phyloP scores from a whole-genome alignment of 2,888 invertebrate species.

The Linnaemya tessellans region DNA sequence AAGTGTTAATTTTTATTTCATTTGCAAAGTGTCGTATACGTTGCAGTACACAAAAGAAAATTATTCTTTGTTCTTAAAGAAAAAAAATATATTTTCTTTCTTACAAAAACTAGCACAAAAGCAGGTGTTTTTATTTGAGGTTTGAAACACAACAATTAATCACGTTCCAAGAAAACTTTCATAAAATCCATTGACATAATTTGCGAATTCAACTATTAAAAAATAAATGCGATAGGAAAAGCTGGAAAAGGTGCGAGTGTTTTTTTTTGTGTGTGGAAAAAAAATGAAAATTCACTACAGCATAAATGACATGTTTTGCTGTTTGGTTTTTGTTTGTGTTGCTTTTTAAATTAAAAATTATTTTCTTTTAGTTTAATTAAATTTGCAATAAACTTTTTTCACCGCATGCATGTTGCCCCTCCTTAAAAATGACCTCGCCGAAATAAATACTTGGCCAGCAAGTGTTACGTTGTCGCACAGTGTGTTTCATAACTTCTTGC shows the following conservation, averaged over 20 bases:
- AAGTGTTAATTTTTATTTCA: not conserved
- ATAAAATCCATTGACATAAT: not conserved
- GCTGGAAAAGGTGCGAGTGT: no score
- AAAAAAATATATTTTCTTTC: not conserved
- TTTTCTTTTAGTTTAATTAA: slow-evolving; percentile 14
- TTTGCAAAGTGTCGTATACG: not conserved
- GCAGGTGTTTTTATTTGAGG: not conserved
- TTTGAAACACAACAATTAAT: not conserved
- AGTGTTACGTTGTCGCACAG: slow-evolving; percentile 33
- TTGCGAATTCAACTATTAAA: not conserved
- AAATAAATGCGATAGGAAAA: not conserved
- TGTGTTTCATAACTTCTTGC: slow-evolving; percentile 59
- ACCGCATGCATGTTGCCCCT: slow-evolving; percentile 2
- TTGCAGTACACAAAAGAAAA: not conserved
- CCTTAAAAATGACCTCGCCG: slow-evolving; percentile 41
- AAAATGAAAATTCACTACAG: slow-evolving; percentile 11
- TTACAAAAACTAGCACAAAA: not conserved
- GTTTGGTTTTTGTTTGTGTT: not conserved
- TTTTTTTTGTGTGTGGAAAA: not conserved
- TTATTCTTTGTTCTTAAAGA: not conserved
- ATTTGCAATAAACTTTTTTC: slow-evolving; percentile 5
- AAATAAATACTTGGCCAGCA: slow-evolving; percentile 1
- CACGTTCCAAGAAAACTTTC: slow-evolving; percentile 4
- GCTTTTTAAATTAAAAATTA: not conserved
- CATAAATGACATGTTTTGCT: slow-evolving; percentile 24